Evolutionary conservation across 2,113 vertebrate genomes (phyloP).

Genomic region (Murina feae): DNA sequence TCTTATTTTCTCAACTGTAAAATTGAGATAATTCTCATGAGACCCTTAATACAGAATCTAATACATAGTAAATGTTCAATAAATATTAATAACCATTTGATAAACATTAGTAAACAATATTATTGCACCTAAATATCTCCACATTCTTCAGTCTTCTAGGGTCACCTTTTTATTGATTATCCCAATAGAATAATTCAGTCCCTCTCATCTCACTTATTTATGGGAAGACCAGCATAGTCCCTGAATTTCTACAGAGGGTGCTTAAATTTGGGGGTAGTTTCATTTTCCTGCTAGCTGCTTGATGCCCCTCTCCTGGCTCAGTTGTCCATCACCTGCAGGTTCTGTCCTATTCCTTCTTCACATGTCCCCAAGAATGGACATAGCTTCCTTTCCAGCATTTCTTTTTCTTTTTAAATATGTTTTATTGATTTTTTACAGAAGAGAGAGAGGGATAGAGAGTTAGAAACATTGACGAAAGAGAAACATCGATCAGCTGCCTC

Average conservation of each 20-base stretch:
- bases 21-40: background rate
- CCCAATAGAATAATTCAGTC: background rate
- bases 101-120: background rate
- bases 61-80: background rate
- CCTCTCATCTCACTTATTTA: background rate
- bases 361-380: background rate
- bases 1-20: conserved; percentile 1
- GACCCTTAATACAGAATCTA: background rate
- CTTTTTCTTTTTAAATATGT: too few species aligned
- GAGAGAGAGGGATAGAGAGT: too few species aligned
- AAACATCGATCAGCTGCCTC: too few species aligned
- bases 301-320: background rate
- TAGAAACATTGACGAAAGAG: too few species aligned
- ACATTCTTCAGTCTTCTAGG: background rate
- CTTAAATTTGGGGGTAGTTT: background rate
- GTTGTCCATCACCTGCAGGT: background rate
- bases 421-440: too few species aligned
- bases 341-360: background rate
- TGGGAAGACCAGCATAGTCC: background rate
- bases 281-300: background rate
- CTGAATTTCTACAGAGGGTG: background rate
- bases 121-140: background rate
- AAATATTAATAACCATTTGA: background rate
- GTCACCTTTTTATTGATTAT: background rate
- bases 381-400: background rate